Base-by-base conservation (phyloP, 2,113 vertebrate species). In the Dicentrarchus labrax region DNA sequence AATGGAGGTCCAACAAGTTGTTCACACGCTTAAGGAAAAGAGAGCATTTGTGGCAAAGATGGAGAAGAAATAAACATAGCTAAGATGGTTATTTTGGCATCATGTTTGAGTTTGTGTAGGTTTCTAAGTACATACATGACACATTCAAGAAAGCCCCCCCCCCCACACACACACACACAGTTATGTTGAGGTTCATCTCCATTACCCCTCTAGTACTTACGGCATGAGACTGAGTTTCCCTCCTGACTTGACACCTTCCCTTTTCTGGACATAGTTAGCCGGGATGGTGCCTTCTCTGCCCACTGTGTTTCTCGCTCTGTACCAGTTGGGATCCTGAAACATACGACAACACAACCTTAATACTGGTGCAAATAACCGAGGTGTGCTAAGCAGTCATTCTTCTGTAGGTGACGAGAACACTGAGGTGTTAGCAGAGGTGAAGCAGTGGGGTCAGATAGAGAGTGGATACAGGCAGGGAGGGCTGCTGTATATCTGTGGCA, bases 141-240 rank as follows among this genome's bases (percentile, higher is more conserved):
- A 48, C 54, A 51, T 30, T 12, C 0, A 50, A 48, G 4, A 56
- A 30, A 47, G 21, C 8, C 7, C 45, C 3, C 6, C 5, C n/a
- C n/a, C n/a, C n/a, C 13, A 65, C 11, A 41, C 65, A 2, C 6
- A 62, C 38, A 5, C 11, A n/a, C 41, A 57, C 22, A 48, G 48
- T 43, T 43, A 24, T 10, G 36, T 47, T 47, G 9, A 2, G 8
- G 47, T 70, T n/a, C 22, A 21, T 60, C 15, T 72, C 5, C 24
- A 47, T 57, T n/a, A 21, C 8, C 13, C 6, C 12, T 71, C 11
- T 36, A 36, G 47, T 92, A 98, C 98, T 98, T 95, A 99, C 98
- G 98, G 98, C 98, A 99, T 99, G 21, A 99, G 97, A 94, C 98
- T 99, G 83, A 99, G 97, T 75, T 99, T 99, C 91, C 96, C 97